phyloP scores from a whole-genome alignment of 2,797 vertebrate genomes.

The Liparis tanakae region DNA sequence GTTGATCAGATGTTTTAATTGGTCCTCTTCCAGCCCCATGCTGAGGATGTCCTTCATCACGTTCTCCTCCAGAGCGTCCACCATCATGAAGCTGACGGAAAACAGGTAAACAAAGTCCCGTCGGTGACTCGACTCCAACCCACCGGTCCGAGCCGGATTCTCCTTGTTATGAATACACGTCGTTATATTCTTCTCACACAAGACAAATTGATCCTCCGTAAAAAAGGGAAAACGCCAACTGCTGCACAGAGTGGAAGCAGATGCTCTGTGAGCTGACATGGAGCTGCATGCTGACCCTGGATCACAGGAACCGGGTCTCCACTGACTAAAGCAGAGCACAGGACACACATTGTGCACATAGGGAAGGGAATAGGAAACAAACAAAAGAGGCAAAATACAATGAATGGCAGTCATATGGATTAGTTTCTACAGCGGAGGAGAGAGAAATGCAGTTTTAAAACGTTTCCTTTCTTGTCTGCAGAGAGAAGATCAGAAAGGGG shows the following conservation, averaged over 20 bases:
- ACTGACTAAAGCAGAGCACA: not conserved
- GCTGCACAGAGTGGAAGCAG: constrained; percentile 36
- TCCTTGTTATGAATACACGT: constrained; percentile 4
- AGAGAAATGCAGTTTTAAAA: not conserved
- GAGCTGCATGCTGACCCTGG: not conserved
- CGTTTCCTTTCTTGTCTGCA: constrained; percentile 60
- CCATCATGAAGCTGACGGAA: constrained; percentile 87
- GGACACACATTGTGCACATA: not conserved
- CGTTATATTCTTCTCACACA: constrained; percentile 21
- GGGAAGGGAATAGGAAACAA: not conserved
- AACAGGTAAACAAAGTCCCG: constrained; percentile 80
- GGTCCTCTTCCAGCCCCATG: constrained; percentile 84
- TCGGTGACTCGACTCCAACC: not conserved
- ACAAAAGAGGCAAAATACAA: not conserved
- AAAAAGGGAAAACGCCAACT: not conserved
- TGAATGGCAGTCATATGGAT: not conserved
- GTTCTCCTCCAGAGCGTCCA: constrained; percentile 86
- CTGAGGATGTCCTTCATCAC: constrained; percentile 93
- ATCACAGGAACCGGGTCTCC: too few relatives aligned
- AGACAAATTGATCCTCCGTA: not conserved
- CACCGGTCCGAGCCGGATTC: not conserved
- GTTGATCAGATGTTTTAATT: not conserved
- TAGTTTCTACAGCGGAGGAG: not conserved
- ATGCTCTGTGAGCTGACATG: constrained; percentile 27
- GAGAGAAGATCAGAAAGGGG: constrained; percentile 85